Evolutionary conservation across 1,140 invertebrate genomes (phyloP), one percentile per base, ranked within the genome.

Genomic region (Drosophila aff.): DNA sequence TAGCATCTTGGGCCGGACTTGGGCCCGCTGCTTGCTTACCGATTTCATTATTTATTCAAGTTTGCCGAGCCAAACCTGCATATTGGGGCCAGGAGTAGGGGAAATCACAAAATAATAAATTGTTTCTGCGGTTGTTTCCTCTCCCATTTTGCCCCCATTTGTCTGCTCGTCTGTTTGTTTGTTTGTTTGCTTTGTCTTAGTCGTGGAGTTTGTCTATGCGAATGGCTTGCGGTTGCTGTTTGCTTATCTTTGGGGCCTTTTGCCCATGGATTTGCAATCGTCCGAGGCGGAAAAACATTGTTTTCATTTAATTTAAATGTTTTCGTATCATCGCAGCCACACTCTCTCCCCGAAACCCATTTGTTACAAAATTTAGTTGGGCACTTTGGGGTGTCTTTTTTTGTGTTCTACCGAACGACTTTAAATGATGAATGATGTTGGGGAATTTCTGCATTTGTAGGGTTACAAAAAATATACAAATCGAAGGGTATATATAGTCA

Each of bases 31-130:
- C 67, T 82, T 83, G 66, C 84, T 80, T 68, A 77, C 84, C 81
- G 75, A 76, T 82, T 82, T 80, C 81, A 87, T 90, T 85, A 90
- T 90, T 90, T 90, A 90, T 90, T 90, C 81, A 85, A 90, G 81
- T 73, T 84, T 40, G 63, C 69, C 64, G 73, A 81, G 76, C 60
- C 69, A 81, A 89, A 90, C 78, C 79, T 89, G 81, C 84, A 89
- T 84, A 81, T 89, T 89, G 81, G 59, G n/a, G 9, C 4, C 9
- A 7, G 10, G 38, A 13, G 36, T 36, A 57, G 26, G 49, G 26
- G 26, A 78, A 81, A 73, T 83, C 67, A 78, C 75, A 79, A 90
- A 82, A 90, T 90, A 90, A 90, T 90, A 90, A 85, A 90, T 89
- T 90, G 85, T 85, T 90, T 85, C 71, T 87, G 83, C 65, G 67